Conservation (phyloP, 1,140 invertebrate genomes). For the Pseudomyrmex gracilis region DNA sequence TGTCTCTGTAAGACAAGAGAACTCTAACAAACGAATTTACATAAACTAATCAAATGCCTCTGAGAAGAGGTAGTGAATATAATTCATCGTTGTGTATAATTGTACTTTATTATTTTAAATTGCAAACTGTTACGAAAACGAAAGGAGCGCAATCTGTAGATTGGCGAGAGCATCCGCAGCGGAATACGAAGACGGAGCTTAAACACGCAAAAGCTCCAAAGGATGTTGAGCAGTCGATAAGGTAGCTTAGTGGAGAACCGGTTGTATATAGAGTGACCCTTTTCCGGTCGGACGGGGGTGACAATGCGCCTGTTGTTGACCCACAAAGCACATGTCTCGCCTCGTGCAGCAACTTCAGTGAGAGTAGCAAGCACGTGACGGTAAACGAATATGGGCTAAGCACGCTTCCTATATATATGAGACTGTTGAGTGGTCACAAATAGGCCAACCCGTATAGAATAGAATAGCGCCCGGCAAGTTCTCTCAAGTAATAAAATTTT, state of each 20-base stretch:
- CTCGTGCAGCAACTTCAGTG: not conserved
- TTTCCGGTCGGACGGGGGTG: not conserved
- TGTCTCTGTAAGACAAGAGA: not conserved
- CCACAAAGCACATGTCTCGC: conserved; percentile 34
- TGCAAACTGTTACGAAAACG: not conserved
- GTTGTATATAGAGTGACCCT: not conserved
- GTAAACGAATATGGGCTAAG: conserved; percentile 19
- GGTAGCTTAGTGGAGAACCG: conserved; percentile 39
- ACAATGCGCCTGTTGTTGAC: conserved; percentile 41
- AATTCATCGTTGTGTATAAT: not conserved
- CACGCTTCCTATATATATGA: not conserved
- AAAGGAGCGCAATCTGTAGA: conserved; percentile 59
- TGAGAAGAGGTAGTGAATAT: too few relatives aligned
- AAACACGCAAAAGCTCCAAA: conserved; percentile 15
- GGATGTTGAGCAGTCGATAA: conserved; percentile 69
- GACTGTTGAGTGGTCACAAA: not conserved
- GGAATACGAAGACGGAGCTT: conserved; percentile 32
- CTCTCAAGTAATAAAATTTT: not conserved
- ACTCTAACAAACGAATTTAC: too few relatives aligned
- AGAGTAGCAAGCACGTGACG: not conserved
- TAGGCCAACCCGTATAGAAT: not conserved
- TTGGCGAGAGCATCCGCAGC: not conserved
- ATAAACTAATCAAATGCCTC: too few relatives aligned
- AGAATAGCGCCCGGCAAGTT: not conserved
- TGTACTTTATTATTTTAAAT: not conserved